Evolutionary conservation across 2,888 invertebrate species (phyloP), one percentile per base, ranked within the genome.

Genomic region (Drosophila austrosaltans): DNA sequence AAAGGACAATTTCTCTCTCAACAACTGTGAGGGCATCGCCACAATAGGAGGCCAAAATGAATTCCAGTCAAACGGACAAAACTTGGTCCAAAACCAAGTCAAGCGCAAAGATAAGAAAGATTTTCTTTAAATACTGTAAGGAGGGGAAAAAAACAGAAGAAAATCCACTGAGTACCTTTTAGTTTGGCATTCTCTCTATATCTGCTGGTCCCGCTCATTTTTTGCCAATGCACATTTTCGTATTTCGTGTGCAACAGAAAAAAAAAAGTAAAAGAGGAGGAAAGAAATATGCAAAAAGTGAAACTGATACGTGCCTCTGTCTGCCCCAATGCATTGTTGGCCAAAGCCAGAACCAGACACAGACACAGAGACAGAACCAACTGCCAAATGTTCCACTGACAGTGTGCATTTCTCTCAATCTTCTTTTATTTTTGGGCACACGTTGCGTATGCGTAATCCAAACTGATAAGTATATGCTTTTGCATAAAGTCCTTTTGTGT

Each of bases 91-190:
- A 61, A 40, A 40, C 63, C 62, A 74, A 81, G 16, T 77, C 82
- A 76, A 69, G 77, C 75, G 82, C 59, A 78, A 76, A 77, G 87
- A 87, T 79, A 85, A 82, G 53, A 16, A 30, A 32, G 76, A 74
- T 61, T 72, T 73, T 71, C 67, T 72, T 71, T 20, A 22, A 22
- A 12, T 12, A 5, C 2, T 16, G 16, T 16, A 16, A 16, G 16
- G 16, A 16, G 16, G 16, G 16, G 16, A 16, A 16, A 12, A 7
- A 36, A 48, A 22, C 22, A 10, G 2, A 30, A 2, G 8, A 10
- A 57, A 20, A 36, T 2, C 22, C 22, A 48, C 22, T 48, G 48
- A 48, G 48, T 48, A 48, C 48, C 48, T 48, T 48, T 25, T 48
- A 5, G 22, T 48, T 48, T 2, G 40, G n/a, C n/a, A 40, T 40